phyloP scores from a whole-genome alignment of 2,888 invertebrate genomes.

The Drosophila testacea region DNA sequence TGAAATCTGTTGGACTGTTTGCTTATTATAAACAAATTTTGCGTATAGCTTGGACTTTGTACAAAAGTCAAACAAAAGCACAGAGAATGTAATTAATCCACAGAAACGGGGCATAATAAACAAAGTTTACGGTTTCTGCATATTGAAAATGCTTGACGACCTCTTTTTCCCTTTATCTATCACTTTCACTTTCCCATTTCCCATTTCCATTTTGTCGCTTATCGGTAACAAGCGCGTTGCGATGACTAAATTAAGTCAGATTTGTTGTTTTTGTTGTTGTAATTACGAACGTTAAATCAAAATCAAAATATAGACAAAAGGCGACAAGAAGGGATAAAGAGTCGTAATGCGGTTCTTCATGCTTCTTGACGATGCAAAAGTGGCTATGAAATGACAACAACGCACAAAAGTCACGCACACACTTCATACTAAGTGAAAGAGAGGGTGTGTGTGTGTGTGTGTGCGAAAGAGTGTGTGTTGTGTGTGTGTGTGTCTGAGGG shows the following conservation, averaged over 20 bases:
- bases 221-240: slow-evolving; percentile 61
- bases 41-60: slow-evolving; percentile 21
- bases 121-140: slow-evolving; percentile 45
- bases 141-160: slow-evolving; percentile 37
- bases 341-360: slow-evolving; percentile 43
- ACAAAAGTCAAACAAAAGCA: slow-evolving; percentile 20
- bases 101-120: slow-evolving; percentile 22
- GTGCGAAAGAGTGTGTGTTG: slow-evolving; percentile 1
- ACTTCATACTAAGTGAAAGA: slow-evolving; percentile 14
- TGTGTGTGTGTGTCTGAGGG: slow-evolving; percentile 17
- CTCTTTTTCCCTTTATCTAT: neutral
- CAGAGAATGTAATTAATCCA: slow-evolving; percentile 36
- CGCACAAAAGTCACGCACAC: slow-evolving; percentile 65
- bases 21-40: slow-evolving; percentile 32
- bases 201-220: slow-evolving; percentile 26
- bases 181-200: neutral
- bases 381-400: slow-evolving; percentile 60
- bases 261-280: slow-evolving; percentile 41
- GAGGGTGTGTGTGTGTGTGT: neutral
- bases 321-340: slow-evolving; percentile 25
- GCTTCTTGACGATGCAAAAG: slow-evolving; percentile 52
- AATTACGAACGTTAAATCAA: slow-evolving; percentile 69
- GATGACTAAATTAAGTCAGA: slow-evolving; percentile 72
- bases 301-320: slow-evolving; percentile 50
- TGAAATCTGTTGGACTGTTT: slow-evolving; percentile 15